Percentiles rank a stretch among this genome's conserved stretches.
These are phyloP conservation scores for Clinocottus analis DNA, from an alignment of 2,113 vertebrate genomes.

Conservation along the genomic window DNA sequence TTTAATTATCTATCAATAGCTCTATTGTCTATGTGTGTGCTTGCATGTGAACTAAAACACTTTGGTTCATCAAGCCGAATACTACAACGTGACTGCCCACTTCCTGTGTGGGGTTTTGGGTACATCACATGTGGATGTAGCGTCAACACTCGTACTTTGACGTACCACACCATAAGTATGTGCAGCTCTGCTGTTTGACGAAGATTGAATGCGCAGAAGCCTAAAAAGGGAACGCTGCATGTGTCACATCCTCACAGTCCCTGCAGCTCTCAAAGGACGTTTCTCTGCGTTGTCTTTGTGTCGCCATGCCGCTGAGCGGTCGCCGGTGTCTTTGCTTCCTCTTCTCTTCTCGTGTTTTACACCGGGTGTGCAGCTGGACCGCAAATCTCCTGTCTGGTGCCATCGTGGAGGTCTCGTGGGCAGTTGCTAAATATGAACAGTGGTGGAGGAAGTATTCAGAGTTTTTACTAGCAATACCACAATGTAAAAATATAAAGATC, in stretches of 20 bases:
- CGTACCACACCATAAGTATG: constrained; percentile 16
- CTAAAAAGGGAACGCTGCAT: constrained; percentile 1
- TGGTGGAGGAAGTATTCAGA: neutral
- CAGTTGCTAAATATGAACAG: constrained; percentile 34
- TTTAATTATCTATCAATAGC: constrained; percentile 46
- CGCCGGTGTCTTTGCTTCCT: constrained; percentile 37
- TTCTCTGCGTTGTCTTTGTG: constrained; percentile 33
- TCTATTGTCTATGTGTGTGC: constrained; percentile 33
- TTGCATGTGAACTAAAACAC: constrained; percentile 32
- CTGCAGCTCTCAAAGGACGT: constrained; percentile 15
- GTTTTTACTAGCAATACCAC: neutral
- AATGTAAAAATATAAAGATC: neutral
- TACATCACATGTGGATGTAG: constrained; percentile 17
- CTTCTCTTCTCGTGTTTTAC: constrained; percentile 54
- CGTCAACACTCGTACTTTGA: constrained; percentile 19
- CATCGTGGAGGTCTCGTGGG: constrained; percentile 38
- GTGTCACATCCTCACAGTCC: constrained; percentile 22
- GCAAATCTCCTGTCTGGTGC: constrained; percentile 61
- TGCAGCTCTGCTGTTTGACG: constrained; percentile 13
- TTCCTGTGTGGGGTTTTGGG: constrained; percentile 10
- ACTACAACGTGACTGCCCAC: constrained; percentile 23
- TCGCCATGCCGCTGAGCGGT: constrained; percentile 44
- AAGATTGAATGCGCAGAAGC: constrained; percentile 1
- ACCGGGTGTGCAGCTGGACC: constrained; percentile 39
- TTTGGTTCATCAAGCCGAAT: constrained; percentile 30